phyloP scores from a whole-genome alignment of 2,888 invertebrate species.

The Rotaria magnacalcarata region DNA sequence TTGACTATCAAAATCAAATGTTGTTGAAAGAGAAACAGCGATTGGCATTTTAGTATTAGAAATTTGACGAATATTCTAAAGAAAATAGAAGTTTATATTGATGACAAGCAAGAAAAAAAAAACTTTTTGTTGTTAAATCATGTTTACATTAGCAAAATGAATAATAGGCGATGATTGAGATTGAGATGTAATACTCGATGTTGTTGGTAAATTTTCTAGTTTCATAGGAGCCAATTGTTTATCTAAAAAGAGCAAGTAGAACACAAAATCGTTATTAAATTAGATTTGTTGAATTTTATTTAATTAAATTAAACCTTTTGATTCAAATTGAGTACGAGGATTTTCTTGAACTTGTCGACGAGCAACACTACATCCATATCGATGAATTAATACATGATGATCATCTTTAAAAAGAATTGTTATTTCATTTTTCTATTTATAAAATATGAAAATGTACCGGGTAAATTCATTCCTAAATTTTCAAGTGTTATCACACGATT shows the following conservation, averaged over 20 bases:
- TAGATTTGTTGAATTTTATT: too few species aligned
- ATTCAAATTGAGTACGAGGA: neutral
- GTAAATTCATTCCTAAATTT: neutral
- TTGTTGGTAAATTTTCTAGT: neutral
- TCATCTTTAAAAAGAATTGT: neutral
- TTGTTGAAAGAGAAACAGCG: neutral
- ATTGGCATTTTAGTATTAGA: neutral
- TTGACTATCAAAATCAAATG: neutral
- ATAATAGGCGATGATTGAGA: neutral
- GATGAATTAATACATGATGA: neutral
- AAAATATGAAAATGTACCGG: neutral
- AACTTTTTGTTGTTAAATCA: neutral
- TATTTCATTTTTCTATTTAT: neutral
- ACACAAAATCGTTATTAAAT: too few species aligned
- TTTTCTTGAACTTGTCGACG: neutral
- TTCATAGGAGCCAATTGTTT: neutral
- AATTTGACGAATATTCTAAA: neutral
- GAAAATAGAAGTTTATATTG: neutral
- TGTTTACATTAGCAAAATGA: constrained; percentile 3
- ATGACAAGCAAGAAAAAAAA: too few species aligned
- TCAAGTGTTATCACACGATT: neutral
- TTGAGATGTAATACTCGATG: neutral
- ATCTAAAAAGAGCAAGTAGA: neutral
- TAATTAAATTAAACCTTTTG: neutral
- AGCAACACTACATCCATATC: constrained; percentile 8